phyloP scores from a whole-genome alignment of 2,797 vertebrate genomes.

The Pelodytes ibericus region DNA sequence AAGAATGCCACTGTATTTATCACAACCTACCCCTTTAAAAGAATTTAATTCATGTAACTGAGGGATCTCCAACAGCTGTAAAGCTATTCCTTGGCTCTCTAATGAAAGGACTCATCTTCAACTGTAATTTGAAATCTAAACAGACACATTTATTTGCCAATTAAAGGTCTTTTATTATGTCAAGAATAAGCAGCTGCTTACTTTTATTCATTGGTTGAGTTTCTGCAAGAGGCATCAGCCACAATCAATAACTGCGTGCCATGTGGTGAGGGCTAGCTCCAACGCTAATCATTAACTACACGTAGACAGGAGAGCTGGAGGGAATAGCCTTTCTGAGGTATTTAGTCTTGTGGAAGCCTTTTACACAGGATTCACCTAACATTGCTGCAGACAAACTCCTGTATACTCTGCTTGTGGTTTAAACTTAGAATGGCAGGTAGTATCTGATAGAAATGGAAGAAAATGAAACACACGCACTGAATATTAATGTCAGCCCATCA shows the following conservation, averaged over 20 bases:
- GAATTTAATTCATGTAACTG: too few species aligned
- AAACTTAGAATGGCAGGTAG: too few species aligned
- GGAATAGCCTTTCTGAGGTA: not conserved
- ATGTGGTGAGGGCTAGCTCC: conserved; percentile 19
- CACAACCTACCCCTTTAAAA: too few species aligned
- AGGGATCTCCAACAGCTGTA: not conserved
- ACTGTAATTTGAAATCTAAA: not conserved
- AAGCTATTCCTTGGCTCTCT: not conserved
- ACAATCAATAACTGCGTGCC: conserved; percentile 28
- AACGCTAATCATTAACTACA: conserved; percentile 33
- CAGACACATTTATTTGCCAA: conserved; percentile 7
- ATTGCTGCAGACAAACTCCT: not conserved
- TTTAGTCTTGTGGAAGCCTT: not conserved
- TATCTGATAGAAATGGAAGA: too few species aligned
- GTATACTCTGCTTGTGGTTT: not conserved
- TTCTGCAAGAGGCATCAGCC: not conserved
- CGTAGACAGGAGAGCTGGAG: too few species aligned
- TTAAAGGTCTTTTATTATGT: conserved; percentile 14
- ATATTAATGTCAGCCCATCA: too few species aligned
- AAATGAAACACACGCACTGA: too few species aligned
- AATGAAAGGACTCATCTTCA: not conserved
- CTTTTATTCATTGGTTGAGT: not conserved
- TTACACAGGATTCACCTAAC: not conserved
- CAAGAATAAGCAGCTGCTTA: not conserved
- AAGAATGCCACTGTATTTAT: too few species aligned